A percentile compares a stretch with the other conserved stretches of the same genome.
Conservation (phyloP, 2,888 invertebrate genomes). For the Sympetrum striolatum region DNA sequence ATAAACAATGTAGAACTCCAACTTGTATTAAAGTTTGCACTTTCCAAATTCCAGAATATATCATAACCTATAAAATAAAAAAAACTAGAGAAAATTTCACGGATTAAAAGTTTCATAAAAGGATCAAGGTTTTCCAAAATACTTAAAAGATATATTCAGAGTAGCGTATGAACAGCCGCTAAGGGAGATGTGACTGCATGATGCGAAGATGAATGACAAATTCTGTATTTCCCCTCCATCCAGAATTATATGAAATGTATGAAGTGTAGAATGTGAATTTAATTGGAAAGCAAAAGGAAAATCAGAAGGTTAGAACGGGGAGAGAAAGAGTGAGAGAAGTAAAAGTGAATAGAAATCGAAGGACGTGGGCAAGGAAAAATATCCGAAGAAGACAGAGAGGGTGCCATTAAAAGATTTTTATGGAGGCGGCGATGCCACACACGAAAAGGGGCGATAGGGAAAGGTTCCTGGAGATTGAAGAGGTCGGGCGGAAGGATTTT, state of each 20-base stretch:
- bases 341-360: not conserved
- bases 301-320: not conserved
- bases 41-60: too few species aligned
- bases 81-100: too few species aligned
- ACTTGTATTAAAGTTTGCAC: too few species aligned
- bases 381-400: not conserved
- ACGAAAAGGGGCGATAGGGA: not conserved
- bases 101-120: too few species aligned
- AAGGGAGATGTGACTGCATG: not conserved
- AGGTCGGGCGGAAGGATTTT: not conserved
- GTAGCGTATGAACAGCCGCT: not conserved
- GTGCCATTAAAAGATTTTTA: conserved; percentile 27
- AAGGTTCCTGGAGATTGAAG: not conserved
- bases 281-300: not conserved
- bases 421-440: conserved; percentile 23
- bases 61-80: too few species aligned
- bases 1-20: too few species aligned
- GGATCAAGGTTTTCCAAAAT: not conserved
- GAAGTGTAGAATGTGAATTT: not conserved
- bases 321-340: not conserved
- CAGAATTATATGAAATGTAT: not conserved
- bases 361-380: not conserved
- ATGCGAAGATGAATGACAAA: not conserved
- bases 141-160: not conserved
- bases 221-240: not conserved